Evolutionary conservation across 2,113 vertebrate genomes (phyloP), one percentile per base, ranked within the genome.

Genomic region (Hemiprocne comata): DNA sequence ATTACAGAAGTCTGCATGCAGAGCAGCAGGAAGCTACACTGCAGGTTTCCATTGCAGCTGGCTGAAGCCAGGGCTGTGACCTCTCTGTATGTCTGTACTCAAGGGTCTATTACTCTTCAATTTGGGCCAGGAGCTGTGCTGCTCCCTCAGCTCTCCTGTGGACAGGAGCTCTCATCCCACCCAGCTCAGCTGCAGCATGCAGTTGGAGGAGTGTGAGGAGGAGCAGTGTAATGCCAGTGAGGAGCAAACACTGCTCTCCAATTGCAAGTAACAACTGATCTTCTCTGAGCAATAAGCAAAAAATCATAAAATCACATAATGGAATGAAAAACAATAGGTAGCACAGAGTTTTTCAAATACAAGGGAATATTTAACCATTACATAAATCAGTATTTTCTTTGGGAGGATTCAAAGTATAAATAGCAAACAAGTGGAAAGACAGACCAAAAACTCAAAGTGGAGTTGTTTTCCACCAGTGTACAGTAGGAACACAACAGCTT

Each of bases 1-100:
- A 4, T 15, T 36, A 53, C 0, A 31, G 21, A 19, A 3, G 17
- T 6, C 42, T 25, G 26, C 6, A 2, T 1, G 46, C 57, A 31
- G 62, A 1, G 51, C 57, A 21, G 11, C 15, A 57, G 57, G 66
- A 34, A 62, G 31, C 38, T n/a, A 20, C 24, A 11, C 0, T 12
- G 11, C 14, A 46, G 44, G 25, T 25, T 74, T 75, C 38, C 31
- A 21, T 0, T 8, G 38, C 36, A 3, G 7, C 2, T 42, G 70
- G 73, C 38, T 36, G 55, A 33, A 62, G 48, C 15, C 7, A 36
- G 61, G 26, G 48, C 5, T 69, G 61, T 7, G 36, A n/a, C 23
- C 85, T 31, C 23, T 3, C 66, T 11, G 26, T 9, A 3, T 1
- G 7, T 24, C 61, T 25, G 7, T 3, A 4, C 40, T 4, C 6